These are phyloP conservation scores for Cartodere bifasciata DNA, from an alignment of 2,888 invertebrate species.

Conservation along the genomic window DNA sequence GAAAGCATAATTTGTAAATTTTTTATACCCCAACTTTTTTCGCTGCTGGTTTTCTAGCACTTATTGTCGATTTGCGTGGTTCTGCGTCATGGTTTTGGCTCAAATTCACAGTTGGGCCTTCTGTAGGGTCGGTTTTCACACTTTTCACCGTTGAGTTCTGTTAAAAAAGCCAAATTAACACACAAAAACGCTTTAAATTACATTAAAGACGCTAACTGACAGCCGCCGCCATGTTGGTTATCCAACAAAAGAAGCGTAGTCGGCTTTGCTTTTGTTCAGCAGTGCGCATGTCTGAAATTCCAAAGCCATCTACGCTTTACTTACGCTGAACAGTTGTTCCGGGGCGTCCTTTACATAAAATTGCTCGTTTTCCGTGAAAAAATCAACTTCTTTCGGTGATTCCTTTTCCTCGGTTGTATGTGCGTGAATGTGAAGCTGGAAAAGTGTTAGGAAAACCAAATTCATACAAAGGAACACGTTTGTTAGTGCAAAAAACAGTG, in stretches of 20 bases:
- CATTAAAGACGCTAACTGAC: no score
- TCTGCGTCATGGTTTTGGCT: slow-evolving; percentile 17
- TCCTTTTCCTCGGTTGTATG: slow-evolving; percentile 46
- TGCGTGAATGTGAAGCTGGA: slow-evolving; percentile 61
- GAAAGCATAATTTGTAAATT: not conserved
- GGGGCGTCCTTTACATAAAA: slow-evolving; percentile 18
- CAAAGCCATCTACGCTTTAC: no score
- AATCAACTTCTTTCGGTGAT: slow-evolving; percentile 67
- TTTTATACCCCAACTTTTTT: slow-evolving; percentile 55
- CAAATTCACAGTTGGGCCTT: slow-evolving; percentile 30
- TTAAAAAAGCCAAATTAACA: slow-evolving; percentile 4
- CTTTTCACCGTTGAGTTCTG: slow-evolving; percentile 3
- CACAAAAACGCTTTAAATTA: no score
- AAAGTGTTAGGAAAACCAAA: slow-evolving; percentile 13
- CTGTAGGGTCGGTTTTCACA: slow-evolving; percentile 16
- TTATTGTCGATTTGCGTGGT: slow-evolving; percentile 55
- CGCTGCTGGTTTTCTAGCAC: slow-evolving; percentile 52
- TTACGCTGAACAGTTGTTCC: no score
- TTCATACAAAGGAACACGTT: slow-evolving; percentile 5
- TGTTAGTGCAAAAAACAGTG: slow-evolving; percentile 2
- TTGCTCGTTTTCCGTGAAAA: slow-evolving; percentile 71
- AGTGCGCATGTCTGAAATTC: no score
- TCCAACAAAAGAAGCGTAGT: no score
- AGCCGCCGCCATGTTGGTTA: no score
- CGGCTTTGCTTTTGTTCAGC: no score